Evolutionary conservation across 2,113 vertebrate genomes (phyloP), one percentile per base, ranked within the genome.

Genomic region (Notechis scutatus): DNA sequence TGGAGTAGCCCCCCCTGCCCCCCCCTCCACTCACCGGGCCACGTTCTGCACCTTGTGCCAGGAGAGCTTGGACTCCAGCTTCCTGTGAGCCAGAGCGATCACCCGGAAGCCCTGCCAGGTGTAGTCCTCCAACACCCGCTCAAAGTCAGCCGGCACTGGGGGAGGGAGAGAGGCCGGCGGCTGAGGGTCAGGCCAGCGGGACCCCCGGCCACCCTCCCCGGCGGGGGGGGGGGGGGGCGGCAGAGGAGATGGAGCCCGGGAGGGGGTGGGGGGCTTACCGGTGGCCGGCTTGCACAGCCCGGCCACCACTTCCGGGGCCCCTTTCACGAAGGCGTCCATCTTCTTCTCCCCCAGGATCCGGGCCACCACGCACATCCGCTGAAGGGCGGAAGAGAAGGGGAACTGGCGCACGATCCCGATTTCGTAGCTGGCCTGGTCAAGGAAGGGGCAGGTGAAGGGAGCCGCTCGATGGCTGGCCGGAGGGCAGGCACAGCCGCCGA

Each of bases 21-120:
- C 2, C 21, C 24, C 0, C 1, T 1, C 55, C 26, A 90, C 95
- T 96, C 97, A 99, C 99, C 99, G 98, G 97, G 95, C 98, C 95
- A 99, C 95, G 91, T 98, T 99, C 96, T 99, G 99, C 85, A 99
- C 98, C 98, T 99, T 99, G 96, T 99, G 99, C 99, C 99, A 99
- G 0, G 98, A 98, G 93, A 99, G 97, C 97, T 99, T 99, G 91
- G 99, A 98, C 95, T 99, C 99, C 92, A 99, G 94, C 93, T 98
- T 99, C 93, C 99, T 98, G 96, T 99, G 99, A 94, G 99, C 99
- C 94, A 99, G 97, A 94, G 99, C 99, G 87, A 99, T 99, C 96
- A 99, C 99, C 94, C 99, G 97, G 96, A 99, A 99, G 92, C 99
- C 99, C 95, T 99, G 98, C 96, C 98, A 99, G 7, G 99, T 99